These are phyloP conservation scores for Bombus superbus DNA, from an alignment of 1,140 invertebrate species.

Conservation along the genomic window DNA sequence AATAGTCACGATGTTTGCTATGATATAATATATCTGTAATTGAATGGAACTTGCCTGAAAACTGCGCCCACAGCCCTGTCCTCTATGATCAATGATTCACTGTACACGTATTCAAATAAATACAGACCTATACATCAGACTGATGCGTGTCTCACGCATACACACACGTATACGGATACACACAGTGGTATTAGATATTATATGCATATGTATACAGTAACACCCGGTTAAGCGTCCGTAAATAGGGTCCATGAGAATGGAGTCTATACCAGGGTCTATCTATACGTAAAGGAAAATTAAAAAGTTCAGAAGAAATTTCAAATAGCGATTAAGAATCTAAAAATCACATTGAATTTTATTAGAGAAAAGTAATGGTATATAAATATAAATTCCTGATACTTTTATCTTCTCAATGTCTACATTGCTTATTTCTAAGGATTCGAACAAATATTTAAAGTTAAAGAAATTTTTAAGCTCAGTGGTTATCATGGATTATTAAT, in stretches of 20 bases:
- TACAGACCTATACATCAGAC: neutral
- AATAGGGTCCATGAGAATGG: neutral
- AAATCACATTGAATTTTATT: neutral
- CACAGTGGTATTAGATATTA: conserved; percentile 8
- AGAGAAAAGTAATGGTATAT: neutral
- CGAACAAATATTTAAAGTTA: neutral
- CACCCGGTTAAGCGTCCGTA: neutral
- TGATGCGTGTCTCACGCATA: neutral
- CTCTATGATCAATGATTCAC: conserved; percentile 28
- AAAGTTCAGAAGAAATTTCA: neutral
- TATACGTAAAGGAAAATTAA: neutral
- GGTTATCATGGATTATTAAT: neutral
- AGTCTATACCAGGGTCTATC: neutral
- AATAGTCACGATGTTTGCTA: conserved; percentile 82
- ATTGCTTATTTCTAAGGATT: neutral
- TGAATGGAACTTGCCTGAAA: conserved; percentile 74
- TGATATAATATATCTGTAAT: conserved; percentile 81
- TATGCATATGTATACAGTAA: conserved; percentile 28
- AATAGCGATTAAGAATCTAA: neutral
- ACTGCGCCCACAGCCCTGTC: conserved; percentile 59
- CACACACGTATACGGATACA: conserved; percentile 12
- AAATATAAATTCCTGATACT: neutral
- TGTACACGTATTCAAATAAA: neutral
- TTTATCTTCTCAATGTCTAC: neutral
- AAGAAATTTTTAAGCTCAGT: neutral